Conservation (phyloP, 2,888 invertebrate species). For the Drosophila ustulata region DNA sequence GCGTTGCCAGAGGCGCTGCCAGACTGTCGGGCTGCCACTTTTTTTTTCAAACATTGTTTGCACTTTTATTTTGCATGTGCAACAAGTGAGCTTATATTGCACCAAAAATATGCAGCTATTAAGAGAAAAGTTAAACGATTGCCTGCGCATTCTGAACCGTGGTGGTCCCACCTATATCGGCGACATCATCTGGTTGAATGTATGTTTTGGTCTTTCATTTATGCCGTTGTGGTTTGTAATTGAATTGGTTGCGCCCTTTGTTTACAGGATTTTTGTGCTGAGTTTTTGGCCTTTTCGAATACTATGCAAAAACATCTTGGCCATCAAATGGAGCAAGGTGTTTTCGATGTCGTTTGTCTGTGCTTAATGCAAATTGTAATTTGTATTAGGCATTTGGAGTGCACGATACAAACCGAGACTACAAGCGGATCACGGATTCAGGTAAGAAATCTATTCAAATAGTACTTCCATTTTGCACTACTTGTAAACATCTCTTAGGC, state of each 20-base stretch:
- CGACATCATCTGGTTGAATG: conserved; percentile 79
- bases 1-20: conserved; percentile 42
- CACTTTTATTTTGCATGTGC: conserved; percentile 37
- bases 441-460: conserved; percentile 47
- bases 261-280: conserved; percentile 79
- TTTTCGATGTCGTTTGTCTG: conserved; percentile 75
- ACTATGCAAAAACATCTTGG: conserved; percentile 70
- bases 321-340: conserved; percentile 32
- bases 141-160: conserved; percentile 38
- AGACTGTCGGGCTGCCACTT: conserved; percentile 15
- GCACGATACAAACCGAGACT: conserved; percentile 76
- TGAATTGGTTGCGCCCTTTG: conserved; percentile 8
- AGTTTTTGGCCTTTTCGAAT: conserved; percentile 75
- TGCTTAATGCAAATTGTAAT: conserved; percentile 82
- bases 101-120: conserved; percentile 46
- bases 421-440: conserved; percentile 56
- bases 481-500: conserved; percentile 53
- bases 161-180: conserved; percentile 24
- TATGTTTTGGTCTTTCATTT: conserved; percentile 12
- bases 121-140: conserved; percentile 45
- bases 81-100: conserved; percentile 44
- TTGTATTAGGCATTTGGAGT: conserved; percentile 82
- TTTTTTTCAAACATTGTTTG: conserved; percentile 32
- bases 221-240: background rate
- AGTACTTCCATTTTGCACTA: background rate